Evolutionary conservation across 2,888 invertebrate species (phyloP).

Genomic region (Leucoma salicis): DNA sequence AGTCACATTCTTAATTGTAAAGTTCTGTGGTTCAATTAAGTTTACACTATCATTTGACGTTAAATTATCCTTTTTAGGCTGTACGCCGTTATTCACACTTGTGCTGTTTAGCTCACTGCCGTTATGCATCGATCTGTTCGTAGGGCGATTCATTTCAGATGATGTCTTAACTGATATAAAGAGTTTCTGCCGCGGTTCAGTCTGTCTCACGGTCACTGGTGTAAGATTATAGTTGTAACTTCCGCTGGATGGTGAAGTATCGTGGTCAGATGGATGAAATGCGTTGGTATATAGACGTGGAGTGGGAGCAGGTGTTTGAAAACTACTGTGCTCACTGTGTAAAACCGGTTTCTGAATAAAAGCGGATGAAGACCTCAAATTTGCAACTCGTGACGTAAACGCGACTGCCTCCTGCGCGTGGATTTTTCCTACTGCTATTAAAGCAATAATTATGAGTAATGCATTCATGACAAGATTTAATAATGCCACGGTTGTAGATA

Average conservation of each 20-base stretch:
- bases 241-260: conserved; percentile 13
- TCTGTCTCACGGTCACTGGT: conserved; percentile 23
- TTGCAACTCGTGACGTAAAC: conserved; percentile 32
- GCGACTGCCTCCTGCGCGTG: conserved; percentile 38
- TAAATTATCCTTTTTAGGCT: conserved; percentile 3
- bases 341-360: conserved; percentile 22
- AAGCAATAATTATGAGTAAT: conserved; percentile 44
- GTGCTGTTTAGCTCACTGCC: neutral
- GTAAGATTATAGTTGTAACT: conserved; percentile 22
- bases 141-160: conserved; percentile 18
- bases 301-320: conserved; percentile 15
- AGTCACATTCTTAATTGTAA: conserved; percentile 23
- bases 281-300: conserved; percentile 24
- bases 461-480: conserved; percentile 39
- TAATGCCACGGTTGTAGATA: neutral
- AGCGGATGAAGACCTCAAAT: conserved; percentile 20
- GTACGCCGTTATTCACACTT: conserved; percentile 5
- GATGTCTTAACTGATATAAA: conserved; percentile 23
- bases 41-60: conserved; percentile 3
- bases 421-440: conserved; percentile 44
- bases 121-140: conserved; percentile 14
- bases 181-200: conserved; percentile 28
- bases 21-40: conserved; percentile 5
- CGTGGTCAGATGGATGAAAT: conserved; percentile 18
- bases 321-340: conserved; percentile 14